phyloP scores from a whole-genome alignment of 2,888 invertebrate genomes.

The Gonocerus acuteangulatus region DNA sequence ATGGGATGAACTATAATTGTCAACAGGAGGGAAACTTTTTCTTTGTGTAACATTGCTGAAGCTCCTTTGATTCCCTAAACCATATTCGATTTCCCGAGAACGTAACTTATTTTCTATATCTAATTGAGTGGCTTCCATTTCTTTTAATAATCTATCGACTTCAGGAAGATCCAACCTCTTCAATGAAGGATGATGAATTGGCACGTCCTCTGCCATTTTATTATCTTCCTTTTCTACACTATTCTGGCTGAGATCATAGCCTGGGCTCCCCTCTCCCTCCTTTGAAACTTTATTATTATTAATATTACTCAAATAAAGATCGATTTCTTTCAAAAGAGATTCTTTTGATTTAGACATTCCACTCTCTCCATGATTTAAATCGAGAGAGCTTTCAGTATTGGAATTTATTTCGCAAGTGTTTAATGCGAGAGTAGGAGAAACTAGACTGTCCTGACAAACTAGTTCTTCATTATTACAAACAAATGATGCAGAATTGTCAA shows the following conservation, averaged over 20 bases:
- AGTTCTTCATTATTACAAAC: conserved; percentile 7
- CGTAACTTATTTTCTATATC: conserved; percentile 41
- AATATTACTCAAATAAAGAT: conserved; percentile 26
- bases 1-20: background rate
- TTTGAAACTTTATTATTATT: background rate
- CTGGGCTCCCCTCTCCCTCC: background rate
- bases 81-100: conserved; percentile 36
- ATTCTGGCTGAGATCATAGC: background rate
- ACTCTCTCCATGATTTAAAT: background rate
- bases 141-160: conserved; percentile 44
- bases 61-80: conserved; percentile 16
- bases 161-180: conserved; percentile 42
- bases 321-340: conserved; percentile 27
- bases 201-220: conserved; percentile 12
- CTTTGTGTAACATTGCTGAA: background rate
- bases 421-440: conserved; percentile 8
- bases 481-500: background rate
- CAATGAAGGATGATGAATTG: background rate
- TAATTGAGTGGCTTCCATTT: conserved; percentile 45
- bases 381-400: conserved; percentile 11
- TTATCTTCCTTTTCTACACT: background rate
- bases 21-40: conserved; percentile 4
- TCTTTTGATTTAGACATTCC: conserved; percentile 12
- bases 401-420: conserved; percentile 12
- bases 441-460: background rate